Conservation (phyloP, 2,797 vertebrate genomes). For the Spinus pinus region DNA sequence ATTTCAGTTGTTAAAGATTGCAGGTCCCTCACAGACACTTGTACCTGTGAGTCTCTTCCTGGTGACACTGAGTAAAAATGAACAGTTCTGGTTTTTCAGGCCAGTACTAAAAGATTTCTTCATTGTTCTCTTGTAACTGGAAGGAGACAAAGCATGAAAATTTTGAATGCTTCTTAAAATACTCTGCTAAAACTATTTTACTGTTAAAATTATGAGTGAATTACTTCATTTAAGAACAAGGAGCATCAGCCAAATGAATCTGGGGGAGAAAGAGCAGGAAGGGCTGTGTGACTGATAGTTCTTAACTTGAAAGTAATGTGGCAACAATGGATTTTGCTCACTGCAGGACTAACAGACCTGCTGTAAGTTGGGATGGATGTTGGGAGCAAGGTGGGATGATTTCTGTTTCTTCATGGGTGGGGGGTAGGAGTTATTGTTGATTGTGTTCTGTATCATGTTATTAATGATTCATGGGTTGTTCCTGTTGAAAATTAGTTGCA, state of each 20-base stretch:
- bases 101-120: not conserved
- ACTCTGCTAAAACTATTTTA: not conserved
- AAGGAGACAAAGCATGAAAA: not conserved
- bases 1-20: not conserved
- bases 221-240: not conserved
- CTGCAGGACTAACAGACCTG: not conserved
- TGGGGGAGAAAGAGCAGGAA: not conserved
- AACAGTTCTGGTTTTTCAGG: not conserved
- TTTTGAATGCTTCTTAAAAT: not conserved
- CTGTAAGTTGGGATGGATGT: not conserved
- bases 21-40: not conserved
- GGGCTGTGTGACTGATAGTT: accelerated
- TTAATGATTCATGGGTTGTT: not conserved
- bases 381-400: not conserved
- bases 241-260: not conserved
- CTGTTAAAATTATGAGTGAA: not conserved
- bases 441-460: not conserved
- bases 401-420: not conserved
- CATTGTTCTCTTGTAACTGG: not conserved
- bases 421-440: not conserved
- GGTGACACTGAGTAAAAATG: not conserved
- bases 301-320: not conserved
- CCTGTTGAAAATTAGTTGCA: not conserved
- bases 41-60: not conserved
- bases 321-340: accelerated